phyloP scores from a whole-genome alignment of 2,888 invertebrate species.

The Drosophila borborema region DNA sequence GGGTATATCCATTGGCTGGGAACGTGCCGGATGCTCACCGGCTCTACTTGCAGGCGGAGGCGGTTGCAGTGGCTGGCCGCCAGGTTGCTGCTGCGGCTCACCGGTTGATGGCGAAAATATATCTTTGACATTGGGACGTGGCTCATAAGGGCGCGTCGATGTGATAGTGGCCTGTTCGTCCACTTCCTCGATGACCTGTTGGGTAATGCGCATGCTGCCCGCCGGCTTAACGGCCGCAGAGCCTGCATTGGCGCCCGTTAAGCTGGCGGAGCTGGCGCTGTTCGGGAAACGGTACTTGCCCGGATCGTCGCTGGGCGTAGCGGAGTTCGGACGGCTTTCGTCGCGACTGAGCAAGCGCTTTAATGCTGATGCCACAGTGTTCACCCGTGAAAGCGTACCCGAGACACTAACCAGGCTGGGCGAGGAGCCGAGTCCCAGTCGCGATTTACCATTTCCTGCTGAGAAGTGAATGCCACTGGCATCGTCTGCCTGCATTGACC shows the following conservation, averaged over 20 bases:
- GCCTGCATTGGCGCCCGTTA: conserved; percentile 60
- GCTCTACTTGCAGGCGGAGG: conserved; percentile 59
- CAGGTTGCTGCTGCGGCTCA: conserved; percentile 35
- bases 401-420: conserved; percentile 84
- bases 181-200: conserved; percentile 91
- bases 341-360: conserved; percentile 92
- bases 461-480: conserved; percentile 91
- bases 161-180: conserved; percentile 94
- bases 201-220: conserved; percentile 88
- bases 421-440: conserved; percentile 86
- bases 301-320: conserved; percentile 83
- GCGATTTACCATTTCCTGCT: conserved; percentile 87
- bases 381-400: conserved; percentile 89
- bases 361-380: conserved; percentile 91
- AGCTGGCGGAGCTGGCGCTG: conserved; percentile 83
- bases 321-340: conserved; percentile 86
- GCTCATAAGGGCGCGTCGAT: conserved; percentile 87
- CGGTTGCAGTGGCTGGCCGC: conserved; percentile 44
- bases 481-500: conserved; percentile 87
- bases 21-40: conserved; percentile 86
- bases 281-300: conserved; percentile 83
- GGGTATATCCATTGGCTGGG: conserved; percentile 89
- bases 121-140: conserved; percentile 88
- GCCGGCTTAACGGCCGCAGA: conserved; percentile 64
- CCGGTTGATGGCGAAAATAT: conserved; percentile 85